Evolutionary conservation across 2,888 invertebrate species (phyloP).

Genomic region (Cerastis leucographa): DNA sequence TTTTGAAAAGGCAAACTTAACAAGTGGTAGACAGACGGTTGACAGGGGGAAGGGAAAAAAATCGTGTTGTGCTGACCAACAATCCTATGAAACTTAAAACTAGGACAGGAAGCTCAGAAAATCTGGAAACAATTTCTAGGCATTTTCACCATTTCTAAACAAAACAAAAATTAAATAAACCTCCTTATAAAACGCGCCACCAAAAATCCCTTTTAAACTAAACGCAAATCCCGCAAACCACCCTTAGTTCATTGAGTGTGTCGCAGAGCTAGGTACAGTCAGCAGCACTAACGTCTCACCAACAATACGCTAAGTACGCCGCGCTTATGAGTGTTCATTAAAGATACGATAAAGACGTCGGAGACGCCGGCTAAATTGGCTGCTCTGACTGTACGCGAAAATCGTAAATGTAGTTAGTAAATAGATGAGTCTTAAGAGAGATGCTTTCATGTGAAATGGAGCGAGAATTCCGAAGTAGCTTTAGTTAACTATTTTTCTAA

Average conservation of each 20-base stretch:
- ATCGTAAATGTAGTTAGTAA: conserved; percentile 62
- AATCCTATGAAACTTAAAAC: no score
- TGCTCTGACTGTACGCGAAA: conserved; percentile 73
- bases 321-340: conserved; percentile 90
- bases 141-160: neutral
- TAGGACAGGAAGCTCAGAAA: neutral
- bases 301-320: conserved; percentile 85
- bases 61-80: neutral
- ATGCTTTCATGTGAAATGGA: conserved; percentile 19
- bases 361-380: conserved; percentile 83
- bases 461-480: neutral
- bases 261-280: conserved; percentile 67
- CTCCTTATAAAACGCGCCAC: conserved; percentile 44
- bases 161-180: conserved; percentile 14
- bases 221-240: conserved; percentile 84
- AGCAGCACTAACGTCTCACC: conserved; percentile 69
- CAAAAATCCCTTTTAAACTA: conserved; percentile 68
- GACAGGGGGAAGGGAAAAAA: neutral
- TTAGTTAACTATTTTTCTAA: neutral
- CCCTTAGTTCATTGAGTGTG: conserved; percentile 77
- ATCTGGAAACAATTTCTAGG: neutral
- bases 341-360: conserved; percentile 90
- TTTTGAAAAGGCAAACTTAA: neutral
- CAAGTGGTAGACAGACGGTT: neutral
- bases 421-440: conserved; percentile 39